These are phyloP conservation scores for Rotaria macrura DNA, from an alignment of 2,888 invertebrate species.

Conservation along the genomic window DNA sequence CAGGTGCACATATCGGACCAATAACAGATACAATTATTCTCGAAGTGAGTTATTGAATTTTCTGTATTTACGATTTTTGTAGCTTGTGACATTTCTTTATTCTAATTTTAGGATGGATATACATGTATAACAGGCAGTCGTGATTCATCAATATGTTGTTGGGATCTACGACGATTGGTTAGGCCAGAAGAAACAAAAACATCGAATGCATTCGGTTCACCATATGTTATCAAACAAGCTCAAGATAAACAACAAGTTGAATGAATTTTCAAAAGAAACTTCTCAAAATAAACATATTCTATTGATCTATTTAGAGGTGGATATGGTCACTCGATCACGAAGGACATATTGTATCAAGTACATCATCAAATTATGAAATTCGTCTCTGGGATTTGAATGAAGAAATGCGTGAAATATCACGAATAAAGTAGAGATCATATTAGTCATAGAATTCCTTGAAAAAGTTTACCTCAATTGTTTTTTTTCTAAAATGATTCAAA, in stretches of 20 bases:
- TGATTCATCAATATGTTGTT: slow-evolving; percentile 9
- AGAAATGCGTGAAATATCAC: slow-evolving; percentile 2
- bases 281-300: too few species aligned
- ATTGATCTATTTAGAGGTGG: background rate
- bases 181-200: background rate
- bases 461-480: too few species aligned
- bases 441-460: too few species aligned
- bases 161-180: background rate
- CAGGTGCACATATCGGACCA: slow-evolving; percentile 14
- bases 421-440: background rate
- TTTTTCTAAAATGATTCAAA: too few species aligned
- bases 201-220: background rate
- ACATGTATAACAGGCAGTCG: background rate
- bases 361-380: slow-evolving; percentile 15
- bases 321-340: slow-evolving; percentile 15
- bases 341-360: background rate
- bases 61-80: background rate
- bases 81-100: background rate
- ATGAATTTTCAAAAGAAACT: background rate
- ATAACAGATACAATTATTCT: background rate
- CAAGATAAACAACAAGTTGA: background rate
- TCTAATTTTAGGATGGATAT: background rate
- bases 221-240: background rate
- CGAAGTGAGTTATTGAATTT: background rate
- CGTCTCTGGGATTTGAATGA: slow-evolving; percentile 13